A percentile compares a stretch with the other conserved stretches of the same genome.
Evolutionary conservation across 53 echinoderm and acorn worm species (phyloP).

Genomic region (Luidia sarsii): DNA sequence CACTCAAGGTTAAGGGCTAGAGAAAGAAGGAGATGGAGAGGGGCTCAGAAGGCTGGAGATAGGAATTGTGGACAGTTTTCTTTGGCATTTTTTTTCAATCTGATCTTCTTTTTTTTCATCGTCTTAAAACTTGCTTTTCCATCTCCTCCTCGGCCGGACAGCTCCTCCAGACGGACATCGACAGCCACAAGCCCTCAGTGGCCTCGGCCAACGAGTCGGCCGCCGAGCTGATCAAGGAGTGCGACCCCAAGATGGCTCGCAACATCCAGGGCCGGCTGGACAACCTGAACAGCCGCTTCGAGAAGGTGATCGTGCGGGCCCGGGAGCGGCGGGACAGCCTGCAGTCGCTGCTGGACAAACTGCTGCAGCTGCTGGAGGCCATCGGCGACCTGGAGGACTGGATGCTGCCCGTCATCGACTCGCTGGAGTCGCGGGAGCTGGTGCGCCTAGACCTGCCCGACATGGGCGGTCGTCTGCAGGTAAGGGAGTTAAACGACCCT

Average conservation of each 20-base stretch:
- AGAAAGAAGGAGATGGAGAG: too few species aligned
- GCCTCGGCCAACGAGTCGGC: conserved; percentile 91
- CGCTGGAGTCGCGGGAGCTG: conserved; percentile 86
- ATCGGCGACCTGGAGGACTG: conserved; percentile 95
- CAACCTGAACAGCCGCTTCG: conserved; percentile 95
- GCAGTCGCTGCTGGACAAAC: conserved; percentile 74
- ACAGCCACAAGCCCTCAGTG: conserved; percentile 98
- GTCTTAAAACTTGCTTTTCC: not conserved
- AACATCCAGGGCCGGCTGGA: conserved; percentile 89
- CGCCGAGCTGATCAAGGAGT: conserved; percentile 84
- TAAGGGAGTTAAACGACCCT: too few species aligned
- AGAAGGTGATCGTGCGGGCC: conserved; percentile 80
- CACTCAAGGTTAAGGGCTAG: too few species aligned
- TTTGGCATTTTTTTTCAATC: too few species aligned
- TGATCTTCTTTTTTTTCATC: too few species aligned
- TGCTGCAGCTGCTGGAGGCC: conserved; percentile 78
- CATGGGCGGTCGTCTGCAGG: conserved; percentile 86
- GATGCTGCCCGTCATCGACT: conserved; percentile 83
- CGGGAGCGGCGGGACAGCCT: conserved; percentile 82
- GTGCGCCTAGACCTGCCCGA: conserved; percentile 84
- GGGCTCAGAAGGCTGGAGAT: too few species aligned
- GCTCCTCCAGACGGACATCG: conserved; percentile 95
- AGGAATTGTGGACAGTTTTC: too few species aligned
- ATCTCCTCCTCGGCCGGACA: conserved; percentile 29
- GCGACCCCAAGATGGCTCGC: conserved; percentile 94